phyloP scores from a whole-genome alignment of 2,797 vertebrate species.

The Rhadinocentrus ornatus region DNA sequence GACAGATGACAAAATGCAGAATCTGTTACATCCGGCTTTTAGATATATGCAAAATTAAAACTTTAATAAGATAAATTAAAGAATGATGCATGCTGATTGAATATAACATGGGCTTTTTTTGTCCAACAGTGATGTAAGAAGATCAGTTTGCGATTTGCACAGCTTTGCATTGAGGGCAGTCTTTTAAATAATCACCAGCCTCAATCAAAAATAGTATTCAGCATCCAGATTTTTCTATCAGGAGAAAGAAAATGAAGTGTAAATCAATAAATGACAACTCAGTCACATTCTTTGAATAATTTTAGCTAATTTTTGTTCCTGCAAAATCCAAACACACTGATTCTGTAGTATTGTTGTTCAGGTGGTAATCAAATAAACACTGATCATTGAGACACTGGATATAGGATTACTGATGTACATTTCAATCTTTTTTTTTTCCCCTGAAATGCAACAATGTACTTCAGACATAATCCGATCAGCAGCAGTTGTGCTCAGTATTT shows the following conservation, averaged over 20 bases:
- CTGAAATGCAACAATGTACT: background rate
- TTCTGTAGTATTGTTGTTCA: background rate
- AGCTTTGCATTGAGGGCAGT: background rate
- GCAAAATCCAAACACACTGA: background rate
- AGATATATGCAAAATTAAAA: background rate
- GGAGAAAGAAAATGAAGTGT: background rate
- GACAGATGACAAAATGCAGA: background rate
- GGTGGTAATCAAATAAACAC: background rate
- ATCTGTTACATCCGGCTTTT: background rate
- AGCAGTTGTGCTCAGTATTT: background rate
- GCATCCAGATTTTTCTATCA: background rate
- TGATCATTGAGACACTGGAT: background rate
- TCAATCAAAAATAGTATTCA: background rate
- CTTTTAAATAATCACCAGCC: background rate
- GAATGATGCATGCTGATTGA: background rate
- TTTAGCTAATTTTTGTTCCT: background rate
- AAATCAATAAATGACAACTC: background rate
- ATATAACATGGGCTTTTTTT: background rate
- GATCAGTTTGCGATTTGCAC: background rate
- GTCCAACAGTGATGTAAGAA: background rate
- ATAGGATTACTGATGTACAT: background rate
- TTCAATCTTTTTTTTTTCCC: constrained; percentile 4
- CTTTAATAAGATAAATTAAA: background rate
- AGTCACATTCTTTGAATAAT: background rate
- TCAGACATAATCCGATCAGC: background rate